Evolutionary conservation across 2,888 invertebrate species (phyloP), one percentile per base, ranked within the genome.

Genomic region (Cylindroiulus punctatus): DNA sequence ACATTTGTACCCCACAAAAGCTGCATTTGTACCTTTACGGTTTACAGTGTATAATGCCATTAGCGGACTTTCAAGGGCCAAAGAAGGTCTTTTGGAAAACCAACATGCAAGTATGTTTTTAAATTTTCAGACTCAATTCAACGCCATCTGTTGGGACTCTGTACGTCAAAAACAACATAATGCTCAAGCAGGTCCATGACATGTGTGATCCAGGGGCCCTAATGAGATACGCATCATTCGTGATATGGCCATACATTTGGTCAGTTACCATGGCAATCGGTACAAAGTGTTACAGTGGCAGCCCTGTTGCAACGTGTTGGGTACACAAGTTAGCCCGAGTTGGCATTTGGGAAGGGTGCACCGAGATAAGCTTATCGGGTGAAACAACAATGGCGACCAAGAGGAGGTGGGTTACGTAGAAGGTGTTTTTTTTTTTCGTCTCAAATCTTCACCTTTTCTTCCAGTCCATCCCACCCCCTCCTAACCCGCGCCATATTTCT

Each of bases 361-460:
- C 65, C 65, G 22, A 65, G 65, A 65, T 65, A 65, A 65, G 65
- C 65, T 65, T 65, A 65, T 65, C 26, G 65, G 22, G 65, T 12
- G 65, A 22, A 65, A 65, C 65, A 65, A 65, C 65, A 65, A 65
- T 65, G 65, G 65, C 65, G 8, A 26, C 65, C 65, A 65, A 65
- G 65, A 65, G 65, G 65, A 65, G 65, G 65, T 65, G 65, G 65
- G 65, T 65, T 65, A 65, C 65, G 65, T 65, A 12, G 26, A 65
- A 65, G 65, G 65, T 26, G 65, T 65, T 65, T 44, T 44, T 65
- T 65, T 65, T 65, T 65, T n/a, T 26, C 65, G 65, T 65, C 65
- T 22, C 22, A 65, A 65, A 65, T 65, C 65, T 65, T 65, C 65
- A 65, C 65, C 65, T 65, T 65, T 65, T 65, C 65, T 65, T 65